Percentiles rank a stretch among this genome's conserved stretches.
These are phyloP conservation scores for Onychorhynchus coronatus DNA, from an alignment of 2,113 vertebrate genomes.

Conservation along the genomic window DNA sequence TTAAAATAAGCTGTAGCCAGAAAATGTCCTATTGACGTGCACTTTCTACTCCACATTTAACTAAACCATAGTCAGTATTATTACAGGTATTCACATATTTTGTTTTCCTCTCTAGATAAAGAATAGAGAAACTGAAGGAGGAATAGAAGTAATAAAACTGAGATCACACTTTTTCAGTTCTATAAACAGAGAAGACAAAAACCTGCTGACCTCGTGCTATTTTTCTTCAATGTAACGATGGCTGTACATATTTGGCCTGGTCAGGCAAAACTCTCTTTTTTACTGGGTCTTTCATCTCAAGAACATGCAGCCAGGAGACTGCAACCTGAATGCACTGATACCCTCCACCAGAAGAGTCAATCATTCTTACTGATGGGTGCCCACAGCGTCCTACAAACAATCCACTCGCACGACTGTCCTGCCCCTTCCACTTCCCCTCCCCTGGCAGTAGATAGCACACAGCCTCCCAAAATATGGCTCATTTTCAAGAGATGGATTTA, in stretches of 20 bases:
- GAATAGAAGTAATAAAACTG: not conserved
- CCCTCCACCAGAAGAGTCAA: not conserved
- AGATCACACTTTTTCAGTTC: not conserved
- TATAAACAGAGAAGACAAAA: not conserved
- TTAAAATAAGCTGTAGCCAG: not conserved
- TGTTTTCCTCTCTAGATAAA: not conserved
- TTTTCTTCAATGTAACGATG: not conserved
- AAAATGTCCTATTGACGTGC: not conserved
- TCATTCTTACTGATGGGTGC: not conserved
- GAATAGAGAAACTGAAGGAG: not conserved
- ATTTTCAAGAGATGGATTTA: slow-evolving; percentile 70
- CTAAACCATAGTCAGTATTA: not conserved
- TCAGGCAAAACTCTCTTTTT: not conserved
- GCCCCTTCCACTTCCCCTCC: not conserved
- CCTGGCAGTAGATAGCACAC: not conserved
- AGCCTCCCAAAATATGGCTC: slow-evolving; percentile 17
- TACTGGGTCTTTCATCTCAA: not conserved
- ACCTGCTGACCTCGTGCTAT: not conserved
- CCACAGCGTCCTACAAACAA: not conserved
- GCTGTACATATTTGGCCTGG: not conserved
- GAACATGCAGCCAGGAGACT: not conserved
- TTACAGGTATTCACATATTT: not conserved
- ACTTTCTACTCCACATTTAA: not conserved
- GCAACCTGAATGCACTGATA: not conserved
- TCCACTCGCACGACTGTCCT: not conserved